Evolutionary conservation across 2,888 invertebrate genomes (phyloP).

Genomic region (Drosophila cognata): DNA sequence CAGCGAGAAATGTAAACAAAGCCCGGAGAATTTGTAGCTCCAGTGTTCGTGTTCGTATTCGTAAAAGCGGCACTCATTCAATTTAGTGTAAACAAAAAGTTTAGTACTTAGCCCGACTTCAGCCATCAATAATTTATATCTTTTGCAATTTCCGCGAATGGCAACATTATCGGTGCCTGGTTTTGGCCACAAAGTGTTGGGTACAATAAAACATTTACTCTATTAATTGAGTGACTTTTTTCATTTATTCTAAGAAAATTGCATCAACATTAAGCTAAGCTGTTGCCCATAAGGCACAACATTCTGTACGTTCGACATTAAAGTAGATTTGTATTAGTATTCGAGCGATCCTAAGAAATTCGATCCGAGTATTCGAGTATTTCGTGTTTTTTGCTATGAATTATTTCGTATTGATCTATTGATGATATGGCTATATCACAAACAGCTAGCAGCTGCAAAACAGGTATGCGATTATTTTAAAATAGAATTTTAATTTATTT

Average conservation of each 20-base stretch:
- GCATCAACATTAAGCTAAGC: background rate
- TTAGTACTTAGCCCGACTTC: constrained; percentile 15
- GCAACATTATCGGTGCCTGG: constrained; percentile 10
- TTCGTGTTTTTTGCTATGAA: background rate
- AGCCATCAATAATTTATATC: constrained; percentile 23
- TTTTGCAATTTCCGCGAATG: constrained; percentile 17
- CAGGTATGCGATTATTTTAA: background rate
- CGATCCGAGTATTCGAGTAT: no score
- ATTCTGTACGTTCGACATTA: background rate
- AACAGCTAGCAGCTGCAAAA: background rate
- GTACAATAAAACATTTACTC: background rate
- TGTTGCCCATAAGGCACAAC: background rate
- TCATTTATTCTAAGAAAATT: background rate
- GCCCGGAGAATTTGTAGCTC: constrained; percentile 13
- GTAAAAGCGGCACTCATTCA: constrained; percentile 15
- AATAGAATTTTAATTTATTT: background rate
- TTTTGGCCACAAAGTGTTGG: constrained; percentile 10
- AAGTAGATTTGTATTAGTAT: no score
- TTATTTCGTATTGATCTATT: background rate
- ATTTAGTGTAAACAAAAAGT: constrained; percentile 19
- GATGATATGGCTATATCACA: background rate
- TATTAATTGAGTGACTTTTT: background rate
- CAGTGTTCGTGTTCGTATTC: background rate
- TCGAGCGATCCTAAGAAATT: no score
- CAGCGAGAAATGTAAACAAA: constrained; percentile 39